Percentiles rank a stretch among this genome's conserved stretches.
Evolutionary conservation across 2,888 invertebrate species (phyloP).

Genomic region (Julus scanicus): DNA sequence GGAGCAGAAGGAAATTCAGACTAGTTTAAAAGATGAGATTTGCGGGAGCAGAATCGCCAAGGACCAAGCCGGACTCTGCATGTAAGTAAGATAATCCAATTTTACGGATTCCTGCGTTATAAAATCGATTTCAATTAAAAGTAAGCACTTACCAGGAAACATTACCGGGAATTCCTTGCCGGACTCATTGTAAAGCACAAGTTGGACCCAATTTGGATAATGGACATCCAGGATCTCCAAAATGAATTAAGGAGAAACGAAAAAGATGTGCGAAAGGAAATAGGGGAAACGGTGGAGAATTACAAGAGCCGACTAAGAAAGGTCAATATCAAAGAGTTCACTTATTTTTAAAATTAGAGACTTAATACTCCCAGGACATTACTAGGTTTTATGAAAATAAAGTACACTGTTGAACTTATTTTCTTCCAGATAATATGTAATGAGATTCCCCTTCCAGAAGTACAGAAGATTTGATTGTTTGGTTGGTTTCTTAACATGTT

Average conservation of each 20-base stretch:
- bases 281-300: neutral
- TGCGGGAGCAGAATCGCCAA: neutral
- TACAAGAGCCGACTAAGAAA: neutral
- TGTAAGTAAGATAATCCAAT: neutral
- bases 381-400: too few relatives aligned
- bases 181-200: slow-evolving; percentile 1
- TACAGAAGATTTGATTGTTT: too few relatives aligned
- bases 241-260: neutral
- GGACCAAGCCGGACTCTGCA: slow-evolving; percentile 14
- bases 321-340: neutral
- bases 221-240: neutral
- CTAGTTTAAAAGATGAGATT: neutral
- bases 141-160: neutral
- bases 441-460: neutral
- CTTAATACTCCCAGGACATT: too few relatives aligned
- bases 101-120: neutral
- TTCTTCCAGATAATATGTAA: neutral
- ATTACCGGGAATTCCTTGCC: neutral
- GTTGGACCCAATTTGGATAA: neutral
- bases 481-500: too few relatives aligned
- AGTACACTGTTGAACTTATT: neutral
- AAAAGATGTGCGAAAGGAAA: neutral
- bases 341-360: too few relatives aligned
- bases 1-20: slow-evolving; percentile 7
- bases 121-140: neutral